phyloP scores from a whole-genome alignment of 2,888 invertebrate genomes.

The Eupithecia tripunctaria region DNA sequence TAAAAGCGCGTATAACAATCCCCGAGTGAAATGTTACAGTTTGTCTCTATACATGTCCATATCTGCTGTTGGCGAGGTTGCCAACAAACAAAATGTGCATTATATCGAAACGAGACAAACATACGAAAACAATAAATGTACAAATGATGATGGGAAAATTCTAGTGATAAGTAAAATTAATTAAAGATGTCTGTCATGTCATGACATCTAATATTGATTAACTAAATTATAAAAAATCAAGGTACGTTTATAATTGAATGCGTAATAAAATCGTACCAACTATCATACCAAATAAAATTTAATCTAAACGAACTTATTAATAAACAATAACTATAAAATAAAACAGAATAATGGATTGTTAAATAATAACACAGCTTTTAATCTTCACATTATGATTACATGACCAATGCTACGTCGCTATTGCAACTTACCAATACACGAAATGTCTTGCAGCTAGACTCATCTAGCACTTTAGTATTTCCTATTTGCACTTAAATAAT shows the following conservation, averaged over 20 bases:
- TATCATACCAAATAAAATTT: slow-evolving; percentile 82
- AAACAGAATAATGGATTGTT: slow-evolving; percentile 83
- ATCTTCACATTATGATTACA: slow-evolving; percentile 72
- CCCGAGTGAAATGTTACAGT: slow-evolving; percentile 46
- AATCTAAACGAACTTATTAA: slow-evolving; percentile 81
- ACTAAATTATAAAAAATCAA: slow-evolving; percentile 80
- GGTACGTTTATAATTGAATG: slow-evolving; percentile 79
- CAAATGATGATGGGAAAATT: slow-evolving; percentile 54
- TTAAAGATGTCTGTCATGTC: slow-evolving; percentile 76
- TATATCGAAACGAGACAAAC: slow-evolving; percentile 70
- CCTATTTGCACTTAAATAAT: slow-evolving; percentile 19
- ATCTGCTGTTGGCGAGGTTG: slow-evolving; percentile 73
- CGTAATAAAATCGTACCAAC: slow-evolving; percentile 72
- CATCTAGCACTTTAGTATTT: slow-evolving; percentile 18
- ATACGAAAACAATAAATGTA: slow-evolving; percentile 62
- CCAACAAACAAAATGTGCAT: slow-evolving; percentile 79
- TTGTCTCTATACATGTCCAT: slow-evolving; percentile 69
- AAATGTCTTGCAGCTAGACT: slow-evolving; percentile 22
- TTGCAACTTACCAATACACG: slow-evolving; percentile 40
- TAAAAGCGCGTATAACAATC: slow-evolving; percentile 57
- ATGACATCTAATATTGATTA: slow-evolving; percentile 75
- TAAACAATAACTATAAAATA: slow-evolving; percentile 84
- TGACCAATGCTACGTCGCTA: slow-evolving; percentile 74
- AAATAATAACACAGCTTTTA: slow-evolving; percentile 83
- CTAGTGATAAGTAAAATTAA: slow-evolving; percentile 53